phyloP scores from a whole-genome alignment of 2,797 vertebrate genomes.

The Poecile montanus region DNA sequence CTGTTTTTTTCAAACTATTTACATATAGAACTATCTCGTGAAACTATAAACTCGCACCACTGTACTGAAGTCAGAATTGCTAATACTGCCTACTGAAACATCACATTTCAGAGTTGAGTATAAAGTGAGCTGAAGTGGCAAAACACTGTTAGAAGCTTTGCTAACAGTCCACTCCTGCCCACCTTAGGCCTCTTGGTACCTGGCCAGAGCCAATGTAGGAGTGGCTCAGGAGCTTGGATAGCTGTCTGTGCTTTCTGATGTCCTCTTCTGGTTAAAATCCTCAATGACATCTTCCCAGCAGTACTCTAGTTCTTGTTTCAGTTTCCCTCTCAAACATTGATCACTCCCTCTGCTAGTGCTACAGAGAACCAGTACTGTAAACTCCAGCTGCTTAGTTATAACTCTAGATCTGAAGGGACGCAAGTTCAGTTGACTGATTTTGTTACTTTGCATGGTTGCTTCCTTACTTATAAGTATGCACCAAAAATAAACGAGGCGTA shows the following conservation, averaged over 20 bases:
- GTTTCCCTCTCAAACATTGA: not conserved
- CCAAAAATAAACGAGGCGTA: slow-evolving; percentile 6
- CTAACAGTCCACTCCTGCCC: not conserved
- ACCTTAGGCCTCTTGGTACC: not conserved
- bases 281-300: not conserved
- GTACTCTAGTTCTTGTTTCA: not conserved
- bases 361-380: not conserved
- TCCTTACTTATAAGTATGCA: not conserved
- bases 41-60: not conserved
- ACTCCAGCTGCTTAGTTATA: not conserved
- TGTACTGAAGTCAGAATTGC: not conserved
- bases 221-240: not conserved
- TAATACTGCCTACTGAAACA: not conserved
- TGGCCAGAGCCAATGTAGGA: not conserved
- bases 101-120: not conserved
- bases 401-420: not conserved
- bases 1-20: not conserved
- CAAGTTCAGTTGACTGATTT: not conserved
- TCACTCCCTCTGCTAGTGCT: not conserved
- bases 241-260: not conserved
- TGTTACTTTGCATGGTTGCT: not conserved
- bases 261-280: not conserved
- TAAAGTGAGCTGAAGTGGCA: not conserved
- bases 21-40: not conserved
- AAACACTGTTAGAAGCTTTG: not conserved